Conservation (phyloP, 2,113 vertebrate species). For the Paraplagusia blochii region DNA sequence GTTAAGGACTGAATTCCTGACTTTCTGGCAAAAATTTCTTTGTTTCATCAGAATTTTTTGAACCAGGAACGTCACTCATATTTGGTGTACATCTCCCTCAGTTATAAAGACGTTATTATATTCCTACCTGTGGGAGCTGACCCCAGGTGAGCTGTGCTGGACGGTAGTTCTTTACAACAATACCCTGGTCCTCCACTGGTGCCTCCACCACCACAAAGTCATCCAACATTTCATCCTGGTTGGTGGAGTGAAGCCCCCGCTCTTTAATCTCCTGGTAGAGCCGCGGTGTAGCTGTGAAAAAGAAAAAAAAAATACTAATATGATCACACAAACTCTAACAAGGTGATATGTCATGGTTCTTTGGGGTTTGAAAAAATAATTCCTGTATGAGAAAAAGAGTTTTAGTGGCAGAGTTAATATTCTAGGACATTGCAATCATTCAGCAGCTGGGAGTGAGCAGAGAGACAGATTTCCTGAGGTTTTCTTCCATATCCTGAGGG, state of each 20-base stretch:
- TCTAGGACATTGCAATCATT: conserved; percentile 3
- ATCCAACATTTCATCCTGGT: conserved; percentile 78
- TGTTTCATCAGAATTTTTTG: no score
- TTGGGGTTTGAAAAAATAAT: no score
- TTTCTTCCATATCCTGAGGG: neutral
- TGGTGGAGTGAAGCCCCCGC: conserved; percentile 84
- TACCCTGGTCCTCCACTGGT: conserved; percentile 61
- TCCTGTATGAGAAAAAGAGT: conserved; percentile 1
- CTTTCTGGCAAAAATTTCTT: no score
- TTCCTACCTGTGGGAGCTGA: conserved; percentile 86
- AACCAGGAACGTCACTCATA: no score
- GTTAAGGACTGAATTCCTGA: no score
- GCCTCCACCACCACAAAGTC: conserved; percentile 65
- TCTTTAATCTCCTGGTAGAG: conserved; percentile 96
- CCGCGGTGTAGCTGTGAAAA: conserved; percentile 67
- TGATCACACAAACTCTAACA: neutral
- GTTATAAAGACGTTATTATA: no score
- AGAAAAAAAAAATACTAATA: conserved; percentile 4
- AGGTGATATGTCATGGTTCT: no score
- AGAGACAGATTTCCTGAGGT: conserved; percentile 8
- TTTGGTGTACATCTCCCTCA: no score
- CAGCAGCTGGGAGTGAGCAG: conserved; percentile 5
- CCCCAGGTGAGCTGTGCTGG: conserved; percentile 89
- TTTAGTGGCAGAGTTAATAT: neutral
- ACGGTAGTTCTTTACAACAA: conserved; percentile 88